Evolutionary conservation across 2,888 invertebrate species (phyloP), one percentile per base, ranked within the genome.

Genomic region (Athetis lepigone): DNA sequence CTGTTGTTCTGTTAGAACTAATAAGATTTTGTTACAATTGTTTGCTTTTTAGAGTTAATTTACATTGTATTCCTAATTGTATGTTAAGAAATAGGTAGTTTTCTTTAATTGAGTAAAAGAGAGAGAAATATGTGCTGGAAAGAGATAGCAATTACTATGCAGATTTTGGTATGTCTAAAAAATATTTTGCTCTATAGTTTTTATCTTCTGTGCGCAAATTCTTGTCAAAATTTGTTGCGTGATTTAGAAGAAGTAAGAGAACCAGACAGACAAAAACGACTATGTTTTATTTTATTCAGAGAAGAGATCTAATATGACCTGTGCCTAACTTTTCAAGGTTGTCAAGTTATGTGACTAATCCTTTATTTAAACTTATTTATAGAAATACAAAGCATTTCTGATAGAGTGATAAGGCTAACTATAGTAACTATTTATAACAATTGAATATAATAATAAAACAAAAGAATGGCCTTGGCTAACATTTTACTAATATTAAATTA

Each of bases 321-420:
- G 1, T 11, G 37, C 18, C 33, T n/a, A 18, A 18, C 1, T 56
- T n/a, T 57, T 16, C 6, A 39, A 39, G 16, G 49, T 18, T 64
- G 21, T 9, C 5, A 29, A 21, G 16, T n/a, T 6, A 13, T 49
- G 37, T 45, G n/a, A 0, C 19, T n/a, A 6, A 60, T 9, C 37
- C 39, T 39, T 61, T 36, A 43, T 29, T 23, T 33, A 19, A 45
- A 49, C 61, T 19, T 19, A 8, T 8, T 51, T 40, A 27, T 40
- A 9, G 42, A 49, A 8, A 29, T 18, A 21, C 37, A 40, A 21
- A 59, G 16, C 16, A 39, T 40, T 59, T n/a, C n/a, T n/a, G n/a
- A n/a, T n/a, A n/a, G n/a, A n/a, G n/a, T 62, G 70, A 66, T 70
- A 70, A 66, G 7, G 36, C 6, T n/a, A n/a, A 16, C 25, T 2